Evolutionary conservation across 2,113 vertebrate species (phyloP).

Genomic region (Gallinago media): DNA sequence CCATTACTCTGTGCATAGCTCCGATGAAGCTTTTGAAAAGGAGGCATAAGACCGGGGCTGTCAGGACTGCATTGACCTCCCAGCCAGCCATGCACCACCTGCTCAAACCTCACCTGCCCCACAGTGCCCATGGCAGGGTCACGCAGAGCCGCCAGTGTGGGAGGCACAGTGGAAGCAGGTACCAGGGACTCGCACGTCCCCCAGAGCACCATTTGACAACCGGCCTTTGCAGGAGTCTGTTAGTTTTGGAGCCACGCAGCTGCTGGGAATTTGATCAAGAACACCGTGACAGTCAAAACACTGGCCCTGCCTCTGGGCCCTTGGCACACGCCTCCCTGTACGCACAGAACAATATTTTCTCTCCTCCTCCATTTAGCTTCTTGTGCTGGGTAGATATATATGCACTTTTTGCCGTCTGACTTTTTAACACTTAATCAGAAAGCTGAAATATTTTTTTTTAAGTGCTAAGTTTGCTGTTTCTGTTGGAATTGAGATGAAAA

Average conservation of each 20-base stretch:
- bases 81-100: accelerated
- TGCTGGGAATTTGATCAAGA: background rate
- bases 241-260: background rate
- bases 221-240: background rate
- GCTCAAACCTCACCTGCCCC: background rate
- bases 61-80: background rate
- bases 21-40: background rate
- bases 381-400: background rate
- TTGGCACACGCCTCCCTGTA: background rate
- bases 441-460: background rate
- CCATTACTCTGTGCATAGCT: background rate
- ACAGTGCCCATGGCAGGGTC: accelerated
- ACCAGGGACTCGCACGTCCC: background rate
- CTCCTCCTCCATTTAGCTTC: background rate
- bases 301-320: background rate
- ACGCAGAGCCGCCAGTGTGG: accelerated
- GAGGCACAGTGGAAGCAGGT: background rate
- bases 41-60: background rate
- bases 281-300: accelerated
- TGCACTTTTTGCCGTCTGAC: background rate
- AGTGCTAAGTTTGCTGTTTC: constrained; percentile 46
- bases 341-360: background rate
- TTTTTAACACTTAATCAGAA: constrained; percentile 60
- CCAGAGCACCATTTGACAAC: accelerated
- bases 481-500: constrained; percentile 59